Evolutionary conservation across 2,113 vertebrate species (phyloP).

Genomic region (Eudorcas thomsonii): DNA sequence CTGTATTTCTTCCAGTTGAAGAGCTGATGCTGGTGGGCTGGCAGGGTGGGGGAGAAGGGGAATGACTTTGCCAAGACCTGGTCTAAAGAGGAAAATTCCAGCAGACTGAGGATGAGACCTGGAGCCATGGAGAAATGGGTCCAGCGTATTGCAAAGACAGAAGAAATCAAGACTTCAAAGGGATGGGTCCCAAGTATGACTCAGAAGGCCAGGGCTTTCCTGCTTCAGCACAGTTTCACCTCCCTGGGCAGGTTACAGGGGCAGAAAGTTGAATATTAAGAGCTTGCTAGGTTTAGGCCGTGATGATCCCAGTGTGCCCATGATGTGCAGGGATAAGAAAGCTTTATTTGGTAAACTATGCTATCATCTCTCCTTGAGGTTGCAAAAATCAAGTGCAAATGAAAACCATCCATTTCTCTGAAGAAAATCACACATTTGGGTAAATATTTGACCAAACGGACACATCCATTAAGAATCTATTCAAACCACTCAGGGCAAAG

Average conservation of each 20-base stretch:
- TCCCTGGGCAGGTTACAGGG: not conserved
- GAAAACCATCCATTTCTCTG: not conserved
- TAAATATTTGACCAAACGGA: conserved; percentile 2
- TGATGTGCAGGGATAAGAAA: not conserved
- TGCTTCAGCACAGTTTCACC: not conserved
- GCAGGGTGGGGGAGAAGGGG: not conserved
- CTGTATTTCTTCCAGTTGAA: conserved; percentile 12
- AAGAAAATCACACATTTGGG: not conserved
- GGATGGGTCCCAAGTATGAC: not conserved
- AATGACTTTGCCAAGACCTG: not conserved
- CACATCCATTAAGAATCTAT: not conserved
- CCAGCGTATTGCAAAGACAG: not conserved
- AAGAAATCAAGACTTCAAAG: not conserved
- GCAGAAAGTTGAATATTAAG: not conserved
- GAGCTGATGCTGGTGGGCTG: not conserved
- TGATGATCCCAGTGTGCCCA: not conserved
- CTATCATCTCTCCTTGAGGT: not conserved
- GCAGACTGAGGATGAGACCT: not conserved
- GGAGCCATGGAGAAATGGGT: not conserved
- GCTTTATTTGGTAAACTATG: not conserved
- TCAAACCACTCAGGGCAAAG: not conserved
- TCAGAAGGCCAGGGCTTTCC: not conserved
- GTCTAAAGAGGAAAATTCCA: not conserved
- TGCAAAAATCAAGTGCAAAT: conserved; percentile 6
- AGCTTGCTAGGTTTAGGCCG: not conserved